A percentile compares a stretch with the other conserved stretches of the same genome.
Conservation (phyloP, 2,797 vertebrate species). For the Ficedula albicollis region DNA sequence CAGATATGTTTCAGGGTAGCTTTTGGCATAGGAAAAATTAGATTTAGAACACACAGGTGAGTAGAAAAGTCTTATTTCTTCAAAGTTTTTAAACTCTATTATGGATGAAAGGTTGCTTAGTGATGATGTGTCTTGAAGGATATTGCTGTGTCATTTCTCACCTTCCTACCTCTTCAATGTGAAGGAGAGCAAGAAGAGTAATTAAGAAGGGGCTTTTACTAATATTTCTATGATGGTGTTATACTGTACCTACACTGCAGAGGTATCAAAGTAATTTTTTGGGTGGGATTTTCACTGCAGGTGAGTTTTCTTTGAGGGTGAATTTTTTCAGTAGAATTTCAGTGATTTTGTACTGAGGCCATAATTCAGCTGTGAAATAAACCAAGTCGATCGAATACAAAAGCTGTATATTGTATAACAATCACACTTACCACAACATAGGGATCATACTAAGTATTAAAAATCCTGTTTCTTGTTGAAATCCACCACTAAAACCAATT, state of each 20-base stretch:
- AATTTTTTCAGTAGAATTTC: background rate
- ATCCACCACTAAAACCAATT: background rate
- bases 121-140: background rate
- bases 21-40: background rate
- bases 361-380: background rate
- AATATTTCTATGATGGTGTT: background rate
- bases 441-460: background rate
- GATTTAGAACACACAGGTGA: background rate
- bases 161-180: background rate
- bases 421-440: background rate
- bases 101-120: background rate
- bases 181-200: background rate
- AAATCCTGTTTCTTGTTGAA: background rate
- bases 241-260: background rate
- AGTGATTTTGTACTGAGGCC: background rate
- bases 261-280: background rate
- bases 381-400: background rate
- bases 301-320: background rate
- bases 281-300: background rate
- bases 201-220: background rate
- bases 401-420: background rate
- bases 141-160: background rate
- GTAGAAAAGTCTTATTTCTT: background rate
- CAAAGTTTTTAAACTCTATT: background rate
- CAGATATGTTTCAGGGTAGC: background rate